A percentile compares a stretch with the other conserved stretches of the same genome.
Evolutionary conservation across 2,797 vertebrate genomes (phyloP).

Genomic region (Myotis daubentonii): DNA sequence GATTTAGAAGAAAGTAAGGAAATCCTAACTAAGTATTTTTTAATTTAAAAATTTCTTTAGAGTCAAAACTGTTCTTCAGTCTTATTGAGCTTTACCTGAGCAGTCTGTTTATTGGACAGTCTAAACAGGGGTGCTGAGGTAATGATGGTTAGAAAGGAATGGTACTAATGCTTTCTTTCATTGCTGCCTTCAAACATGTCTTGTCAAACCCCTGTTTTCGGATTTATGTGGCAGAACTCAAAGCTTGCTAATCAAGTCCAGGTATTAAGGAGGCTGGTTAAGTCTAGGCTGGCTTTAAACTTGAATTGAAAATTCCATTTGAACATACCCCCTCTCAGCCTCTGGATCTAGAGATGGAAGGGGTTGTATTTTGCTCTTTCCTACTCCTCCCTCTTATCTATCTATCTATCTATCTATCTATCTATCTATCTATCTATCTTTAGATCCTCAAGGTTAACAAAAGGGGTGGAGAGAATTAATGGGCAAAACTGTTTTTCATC

Average conservation of each 20-base stretch:
- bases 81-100: not conserved
- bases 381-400: not conserved
- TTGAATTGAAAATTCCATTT: not conserved
- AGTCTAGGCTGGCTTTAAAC: not conserved
- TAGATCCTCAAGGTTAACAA: not conserved
- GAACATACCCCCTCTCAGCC: not conserved
- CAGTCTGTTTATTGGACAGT: not conserved
- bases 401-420: not conserved
- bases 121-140: not conserved
- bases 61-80: not conserved
- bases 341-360: not conserved
- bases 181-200: not conserved
- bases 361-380: not conserved
- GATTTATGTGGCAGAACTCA: not conserved
- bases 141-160: not conserved
- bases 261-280: not conserved
- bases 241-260: not conserved
- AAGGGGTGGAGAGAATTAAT: not conserved
- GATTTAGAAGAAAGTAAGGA: not conserved
- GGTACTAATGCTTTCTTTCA: not conserved
- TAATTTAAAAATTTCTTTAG: not conserved
- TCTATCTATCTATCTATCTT: not conserved
- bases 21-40: not conserved
- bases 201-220: not conserved
- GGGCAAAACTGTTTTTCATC: not conserved